Conservation (phyloP, 2,888 invertebrate genomes). For the Meiosimyza decipiens region DNA sequence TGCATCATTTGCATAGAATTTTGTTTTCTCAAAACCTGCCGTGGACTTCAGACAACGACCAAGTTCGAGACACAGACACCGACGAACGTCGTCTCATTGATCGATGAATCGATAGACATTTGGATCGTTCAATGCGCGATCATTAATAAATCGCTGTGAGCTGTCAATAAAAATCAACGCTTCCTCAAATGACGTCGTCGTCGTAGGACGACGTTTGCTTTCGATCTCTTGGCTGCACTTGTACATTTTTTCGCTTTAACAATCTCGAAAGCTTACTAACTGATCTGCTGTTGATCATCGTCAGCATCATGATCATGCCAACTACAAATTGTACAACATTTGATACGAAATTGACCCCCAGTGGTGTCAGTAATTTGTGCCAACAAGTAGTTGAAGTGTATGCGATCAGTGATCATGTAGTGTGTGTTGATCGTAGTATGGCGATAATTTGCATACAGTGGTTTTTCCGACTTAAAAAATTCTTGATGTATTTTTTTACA, state of each 20-base stretch:
- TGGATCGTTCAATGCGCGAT: slow-evolving; percentile 45
- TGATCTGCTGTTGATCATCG: not conserved
- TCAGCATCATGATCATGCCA: not conserved
- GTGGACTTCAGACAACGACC: not conserved
- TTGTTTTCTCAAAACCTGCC: not conserved
- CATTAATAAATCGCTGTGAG: slow-evolving; percentile 64
- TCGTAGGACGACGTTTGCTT: not conserved
- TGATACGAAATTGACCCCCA: slow-evolving; percentile 32
- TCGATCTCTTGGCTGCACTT: not conserved
- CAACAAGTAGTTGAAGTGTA: slow-evolving; percentile 24
- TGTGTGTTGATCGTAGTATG: not conserved
- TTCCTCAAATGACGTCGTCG: slow-evolving; percentile 14
- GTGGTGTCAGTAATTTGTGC: slow-evolving; percentile 32
- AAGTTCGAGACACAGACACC: not conserved
- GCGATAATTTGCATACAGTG: too few species aligned
- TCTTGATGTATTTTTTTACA: too few species aligned
- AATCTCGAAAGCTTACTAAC: not conserved
- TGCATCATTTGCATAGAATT: slow-evolving; percentile 18
- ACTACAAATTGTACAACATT: not conserved
- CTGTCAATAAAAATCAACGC: slow-evolving; percentile 62
- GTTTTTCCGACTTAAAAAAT: too few species aligned
- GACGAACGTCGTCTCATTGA: not conserved
- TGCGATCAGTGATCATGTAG: not conserved
- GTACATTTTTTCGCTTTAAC: not conserved
- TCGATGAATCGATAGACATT: slow-evolving; percentile 8